Base-by-base conservation (phyloP, 2,797 vertebrate genomes). In the Trachops cirrhosus region DNA sequence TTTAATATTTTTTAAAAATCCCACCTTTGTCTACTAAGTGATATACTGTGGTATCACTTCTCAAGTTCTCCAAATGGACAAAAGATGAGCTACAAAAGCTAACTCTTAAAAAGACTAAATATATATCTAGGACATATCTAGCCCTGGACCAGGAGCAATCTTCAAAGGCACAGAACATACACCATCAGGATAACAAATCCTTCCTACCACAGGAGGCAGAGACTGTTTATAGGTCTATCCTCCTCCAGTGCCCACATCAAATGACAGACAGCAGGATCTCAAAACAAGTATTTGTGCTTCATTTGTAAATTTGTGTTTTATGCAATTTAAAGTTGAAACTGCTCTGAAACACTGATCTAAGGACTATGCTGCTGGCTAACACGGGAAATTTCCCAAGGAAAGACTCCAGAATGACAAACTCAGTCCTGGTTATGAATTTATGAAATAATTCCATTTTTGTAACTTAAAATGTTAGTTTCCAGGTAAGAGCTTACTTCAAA, bases 301-400 rank as follows among this genome's bases (percentile, higher is more conserved):
- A 70, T 34, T 73, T 75, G n/a, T n/a, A 93, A 86, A 39, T 9
- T 12, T 89, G 18, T 88, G 15, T 44, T 85, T 87, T 50, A 78
- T 32, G 12, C 46, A 95, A 86, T 14, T 62, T 70, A 83, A 57
- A 41, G 26, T 41, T 32, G 67, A 85, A 32, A 52, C 22, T 73
- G 46, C 26, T 86, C 83, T 94, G 52, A 88, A 88, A 86, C 59
- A 92, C 9, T 74, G 48, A 90, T 26, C 18, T 80, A 79, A 95
- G 16, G 19, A 93, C 83, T 89, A 89, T 34, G 12, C 1, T 48
- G 57, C 44, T 3, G 82, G 79, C 6, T 52, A 90, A 78, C 11
- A 32, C 16, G 16, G 3, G 83, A 74, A n/a, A 73, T 78, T 93
- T 75, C 86, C 57, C 26, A 68, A 91, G 16, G 41, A 74, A 84